phyloP scores from a whole-genome alignment of 2,113 vertebrate genomes.

The Antidorcas marsupialis region DNA sequence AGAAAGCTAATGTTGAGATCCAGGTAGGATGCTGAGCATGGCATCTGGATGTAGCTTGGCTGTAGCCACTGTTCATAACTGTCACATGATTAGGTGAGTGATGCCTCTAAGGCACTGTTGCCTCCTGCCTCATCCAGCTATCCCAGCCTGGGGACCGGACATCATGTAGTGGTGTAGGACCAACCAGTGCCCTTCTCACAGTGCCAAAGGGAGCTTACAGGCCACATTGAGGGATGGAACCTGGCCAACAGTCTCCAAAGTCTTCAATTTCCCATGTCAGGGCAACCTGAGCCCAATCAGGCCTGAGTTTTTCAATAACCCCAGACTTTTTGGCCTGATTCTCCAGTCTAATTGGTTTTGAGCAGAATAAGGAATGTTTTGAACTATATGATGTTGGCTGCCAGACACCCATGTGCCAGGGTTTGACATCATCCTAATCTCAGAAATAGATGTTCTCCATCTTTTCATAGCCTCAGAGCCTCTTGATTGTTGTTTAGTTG shows the following conservation, averaged over 20 bases:
- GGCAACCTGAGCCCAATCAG: rapidly evolving
- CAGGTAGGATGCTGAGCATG: not conserved
- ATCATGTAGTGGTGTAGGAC: too few relatives aligned
- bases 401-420: rapidly evolving
- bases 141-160: not conserved
- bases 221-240: not conserved
- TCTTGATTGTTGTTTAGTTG: not conserved
- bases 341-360: not conserved
- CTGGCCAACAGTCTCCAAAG: not conserved
- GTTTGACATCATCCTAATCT: not conserved
- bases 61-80: rapidly evolving
- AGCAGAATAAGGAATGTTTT: not conserved
- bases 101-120: rapidly evolving
- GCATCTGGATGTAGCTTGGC: rapidly evolving
- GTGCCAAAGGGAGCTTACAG: not conserved
- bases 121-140: rapidly evolving
- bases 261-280: rapidly evolving
- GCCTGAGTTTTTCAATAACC: not conserved
- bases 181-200: not conserved
- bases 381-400: not conserved
- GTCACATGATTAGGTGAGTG: too few relatives aligned
- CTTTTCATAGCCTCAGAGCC: not conserved
- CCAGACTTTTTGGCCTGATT: not conserved
- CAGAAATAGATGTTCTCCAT: rapidly evolving
- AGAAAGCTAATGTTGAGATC: not conserved